Percentiles rank a stretch among this genome's conserved stretches.
These are phyloP conservation scores for Miltochrista miniata DNA, from an alignment of 2,888 invertebrate genomes.

Conservation along the genomic window DNA sequence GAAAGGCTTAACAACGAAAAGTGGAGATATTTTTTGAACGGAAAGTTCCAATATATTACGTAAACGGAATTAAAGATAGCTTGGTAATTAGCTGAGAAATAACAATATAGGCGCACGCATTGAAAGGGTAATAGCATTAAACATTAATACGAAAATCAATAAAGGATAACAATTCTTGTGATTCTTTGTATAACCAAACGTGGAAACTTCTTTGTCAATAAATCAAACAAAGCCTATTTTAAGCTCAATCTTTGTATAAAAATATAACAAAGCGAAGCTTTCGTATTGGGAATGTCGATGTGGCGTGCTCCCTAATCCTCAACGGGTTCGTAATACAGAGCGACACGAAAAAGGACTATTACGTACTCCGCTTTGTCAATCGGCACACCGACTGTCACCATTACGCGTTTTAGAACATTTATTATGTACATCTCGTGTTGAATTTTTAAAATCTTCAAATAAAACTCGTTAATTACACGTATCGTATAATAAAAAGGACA, in stretches of 20 bases:
- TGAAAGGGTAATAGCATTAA: not conserved
- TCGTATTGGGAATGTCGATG: constrained; percentile 45
- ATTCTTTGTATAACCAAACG: not conserved
- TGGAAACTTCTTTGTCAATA: not conserved
- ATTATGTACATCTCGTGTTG: not conserved
- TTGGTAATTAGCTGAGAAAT: no score
- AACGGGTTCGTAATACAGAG: constrained; percentile 50
- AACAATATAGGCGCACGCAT: not conserved
- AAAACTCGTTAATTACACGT: no score
- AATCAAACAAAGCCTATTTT: constrained; percentile 1
- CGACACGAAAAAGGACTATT: constrained; percentile 66
- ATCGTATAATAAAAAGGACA: no score
- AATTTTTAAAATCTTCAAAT: not conserved
- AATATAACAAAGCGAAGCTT: constrained; percentile 44
- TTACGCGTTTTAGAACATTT: constrained; percentile 35
- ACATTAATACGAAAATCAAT: not conserved
- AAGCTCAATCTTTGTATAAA: constrained; percentile 6
- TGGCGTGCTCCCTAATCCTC: constrained; percentile 55
- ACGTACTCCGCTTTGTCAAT: constrained; percentile 30
- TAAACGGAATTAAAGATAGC: not conserved
- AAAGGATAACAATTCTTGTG: not conserved
- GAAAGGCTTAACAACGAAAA: no score
- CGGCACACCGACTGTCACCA: constrained; percentile 48
- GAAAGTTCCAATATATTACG: no score
- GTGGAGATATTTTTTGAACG: no score